These are phyloP conservation scores for Oreonectes daqikongensis DNA, from an alignment of 2,797 vertebrate genomes.

Conservation along the genomic window DNA sequence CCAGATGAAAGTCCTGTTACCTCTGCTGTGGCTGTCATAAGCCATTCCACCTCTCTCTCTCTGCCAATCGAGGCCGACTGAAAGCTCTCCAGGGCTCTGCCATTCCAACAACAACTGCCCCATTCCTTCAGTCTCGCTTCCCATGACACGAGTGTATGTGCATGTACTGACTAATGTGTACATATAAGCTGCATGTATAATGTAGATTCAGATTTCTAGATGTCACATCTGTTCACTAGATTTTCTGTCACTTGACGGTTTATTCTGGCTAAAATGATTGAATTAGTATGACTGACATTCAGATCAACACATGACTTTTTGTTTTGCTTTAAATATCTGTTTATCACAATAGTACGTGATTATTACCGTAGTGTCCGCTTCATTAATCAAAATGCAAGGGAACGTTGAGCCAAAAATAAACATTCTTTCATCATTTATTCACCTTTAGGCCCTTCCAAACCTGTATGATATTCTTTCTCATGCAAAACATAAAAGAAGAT, in stretches of 20 bases:
- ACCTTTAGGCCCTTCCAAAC: no score
- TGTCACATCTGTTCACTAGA: not conserved
- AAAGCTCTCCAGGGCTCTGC: conserved; percentile 47
- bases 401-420: not conserved
- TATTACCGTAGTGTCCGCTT: not conserved
- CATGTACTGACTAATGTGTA: not conserved
- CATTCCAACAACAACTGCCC: conserved; percentile 47
- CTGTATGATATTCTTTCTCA: no score
- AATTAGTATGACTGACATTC: not conserved
- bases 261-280: not conserved
- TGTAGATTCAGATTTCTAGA: not conserved
- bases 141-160: conserved; percentile 8
- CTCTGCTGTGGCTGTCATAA: conserved; percentile 56
- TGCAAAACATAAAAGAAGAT: no score
- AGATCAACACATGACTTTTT: not conserved
- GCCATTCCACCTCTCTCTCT: conserved; percentile 40
- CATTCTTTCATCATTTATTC: not conserved
- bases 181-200: not conserved
- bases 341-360: not conserved
- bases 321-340: not conserved
- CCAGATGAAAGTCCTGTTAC: conserved; percentile 60
- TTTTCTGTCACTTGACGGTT: not conserved
- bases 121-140: conserved; percentile 40
- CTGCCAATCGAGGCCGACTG: conserved; percentile 50
- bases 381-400: not conserved